phyloP scores from a whole-genome alignment of 2,797 vertebrate genomes.

The Danio tinwini region DNA sequence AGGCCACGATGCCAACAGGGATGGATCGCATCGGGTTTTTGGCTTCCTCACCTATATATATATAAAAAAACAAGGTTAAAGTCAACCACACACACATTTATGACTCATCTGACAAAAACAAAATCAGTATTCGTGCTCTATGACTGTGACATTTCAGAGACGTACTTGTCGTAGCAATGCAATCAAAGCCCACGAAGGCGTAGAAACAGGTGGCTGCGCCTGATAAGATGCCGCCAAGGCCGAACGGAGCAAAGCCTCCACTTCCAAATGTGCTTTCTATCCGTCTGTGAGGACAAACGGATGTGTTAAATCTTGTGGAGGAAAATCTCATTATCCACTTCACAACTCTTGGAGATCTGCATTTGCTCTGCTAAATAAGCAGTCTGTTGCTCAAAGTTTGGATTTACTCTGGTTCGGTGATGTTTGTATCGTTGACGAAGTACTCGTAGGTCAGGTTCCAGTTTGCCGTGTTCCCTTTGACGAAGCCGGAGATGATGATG shows the following conservation, averaged over 20 bases:
- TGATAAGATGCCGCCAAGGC: conserved; percentile 83
- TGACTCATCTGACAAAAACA: conserved; percentile 11
- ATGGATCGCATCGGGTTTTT: conserved; percentile 94
- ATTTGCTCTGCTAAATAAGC: neutral
- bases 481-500: conserved; percentile 88
- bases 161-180: conserved; percentile 96
- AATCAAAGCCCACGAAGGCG: conserved; percentile 97
- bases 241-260: conserved; percentile 92
- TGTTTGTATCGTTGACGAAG: conserved; percentile 62
- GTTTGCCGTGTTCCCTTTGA: conserved; percentile 87
- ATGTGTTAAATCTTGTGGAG: neutral
- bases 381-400: neutral
- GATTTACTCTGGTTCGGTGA: conserved; percentile 41
- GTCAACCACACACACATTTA: neutral
- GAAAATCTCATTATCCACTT: neutral
- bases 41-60: conserved; percentile 89
- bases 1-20: conserved; percentile 91
- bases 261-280: conserved; percentile 73
- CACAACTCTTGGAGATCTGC: neutral
- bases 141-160: conserved; percentile 1
- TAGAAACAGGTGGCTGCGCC: conserved; percentile 98
- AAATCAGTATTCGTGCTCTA: neutral
- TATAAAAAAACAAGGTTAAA: conserved; percentile 3
- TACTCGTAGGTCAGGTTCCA: conserved; percentile 83
- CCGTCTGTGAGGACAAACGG: conserved; percentile 48